Evolutionary conservation across 2,113 vertebrate species (phyloP), one percentile per base, ranked within the genome.

Genomic region (Fregata magnificens): DNA sequence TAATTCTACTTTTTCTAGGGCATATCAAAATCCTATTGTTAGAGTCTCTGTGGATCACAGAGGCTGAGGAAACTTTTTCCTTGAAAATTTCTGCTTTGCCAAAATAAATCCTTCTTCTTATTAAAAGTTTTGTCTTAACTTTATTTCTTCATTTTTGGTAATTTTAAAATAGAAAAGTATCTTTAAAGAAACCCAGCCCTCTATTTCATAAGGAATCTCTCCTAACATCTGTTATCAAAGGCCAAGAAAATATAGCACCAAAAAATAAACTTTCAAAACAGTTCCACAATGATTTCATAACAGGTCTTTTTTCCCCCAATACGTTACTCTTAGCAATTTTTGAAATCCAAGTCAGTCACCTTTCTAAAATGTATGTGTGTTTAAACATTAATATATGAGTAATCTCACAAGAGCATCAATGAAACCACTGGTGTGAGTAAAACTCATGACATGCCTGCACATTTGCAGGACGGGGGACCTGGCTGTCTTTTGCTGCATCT

Each of bases 331-430:
- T 45, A 32, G 20, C 34, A 63, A 38, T 66, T 82, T 82, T 6
- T n/a, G 7, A 81, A 77, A 86, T 29, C 17, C 38, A 47, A 20
- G 9, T 21, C 32, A 53, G 21, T 29, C 14, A 21, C 11, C 4
- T 70, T 50, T 38, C 26, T 58, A 32, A 50, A 78, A 63, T 0
- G 1, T 2, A 16, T 1, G 0, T 3, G 11, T 17, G 15, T n/a
- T 71, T 32, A 34, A 81, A 18, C 19, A 4, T 5, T 1, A n/a
- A 7, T 6, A 7, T 0, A 3, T 0, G 2, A 47, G 31, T 2
- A 53, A 34, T 11, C 15, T 31, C 40, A 6, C 0, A 1, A 17
- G 36, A 24, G 11, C 0, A 0, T 5, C n/a, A 36, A 1, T 1
- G 38, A 16, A 44, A 45, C 18, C 19, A 8, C 25, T 6, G 31